These are phyloP conservation scores for Pseudorasbora parva DNA, from an alignment of 2,113 vertebrate genomes.

Conservation along the genomic window DNA sequence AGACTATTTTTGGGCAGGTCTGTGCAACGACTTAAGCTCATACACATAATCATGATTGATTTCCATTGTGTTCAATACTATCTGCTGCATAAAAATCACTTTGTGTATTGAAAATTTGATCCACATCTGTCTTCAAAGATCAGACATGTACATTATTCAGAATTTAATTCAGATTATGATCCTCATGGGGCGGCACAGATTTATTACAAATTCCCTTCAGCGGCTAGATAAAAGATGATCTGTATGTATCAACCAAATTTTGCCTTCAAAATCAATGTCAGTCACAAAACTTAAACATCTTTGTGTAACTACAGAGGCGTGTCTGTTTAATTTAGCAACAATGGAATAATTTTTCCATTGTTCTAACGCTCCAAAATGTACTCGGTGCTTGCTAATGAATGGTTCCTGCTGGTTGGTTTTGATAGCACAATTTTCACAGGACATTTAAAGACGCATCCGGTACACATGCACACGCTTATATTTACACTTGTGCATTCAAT, in stretches of 20 bases:
- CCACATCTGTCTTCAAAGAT: conserved; percentile 1
- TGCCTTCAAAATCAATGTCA: not conserved
- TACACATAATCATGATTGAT: conserved; percentile 34
- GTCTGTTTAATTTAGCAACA: not conserved
- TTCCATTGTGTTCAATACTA: conserved; percentile 25
- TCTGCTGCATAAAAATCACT: conserved; percentile 11
- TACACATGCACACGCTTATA: conserved; percentile 25
- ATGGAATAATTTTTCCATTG: not conserved
- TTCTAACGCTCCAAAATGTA: not conserved
- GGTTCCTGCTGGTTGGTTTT: not conserved
- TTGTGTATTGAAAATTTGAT: not conserved
- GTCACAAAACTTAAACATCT: not conserved
- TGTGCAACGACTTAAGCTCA: conserved; percentile 39
- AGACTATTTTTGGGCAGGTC: conserved; percentile 31
- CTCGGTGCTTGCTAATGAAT: not conserved
- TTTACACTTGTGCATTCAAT: conserved; percentile 39
- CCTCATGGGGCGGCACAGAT: not conserved
- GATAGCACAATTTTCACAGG: not conserved
- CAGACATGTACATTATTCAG: not conserved
- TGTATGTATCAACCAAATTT: conserved; percentile 4
- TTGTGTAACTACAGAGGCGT: not conserved
- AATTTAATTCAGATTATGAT: not conserved
- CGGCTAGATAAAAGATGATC: conserved; percentile 4
- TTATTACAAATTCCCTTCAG: not conserved
- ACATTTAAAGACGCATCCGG: not conserved